These are phyloP conservation scores for Limnothrissa miodon DNA, from an alignment of 2,113 vertebrate genomes.

Conservation along the genomic window DNA sequence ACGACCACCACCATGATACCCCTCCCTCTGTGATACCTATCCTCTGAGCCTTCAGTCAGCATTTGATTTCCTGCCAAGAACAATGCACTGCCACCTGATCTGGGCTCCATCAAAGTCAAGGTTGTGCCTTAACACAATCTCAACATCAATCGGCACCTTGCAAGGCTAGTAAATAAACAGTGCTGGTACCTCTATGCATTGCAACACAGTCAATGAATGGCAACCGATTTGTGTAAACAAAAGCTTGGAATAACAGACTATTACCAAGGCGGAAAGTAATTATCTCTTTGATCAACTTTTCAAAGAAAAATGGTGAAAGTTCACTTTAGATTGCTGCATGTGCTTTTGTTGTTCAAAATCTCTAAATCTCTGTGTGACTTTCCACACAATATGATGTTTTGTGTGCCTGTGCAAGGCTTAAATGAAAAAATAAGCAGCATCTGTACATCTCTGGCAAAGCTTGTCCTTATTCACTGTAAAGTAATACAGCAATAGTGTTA, in stretches of 20 bases:
- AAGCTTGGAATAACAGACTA: background rate
- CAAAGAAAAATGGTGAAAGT: background rate
- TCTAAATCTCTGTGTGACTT: background rate
- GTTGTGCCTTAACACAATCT: conserved; percentile 35
- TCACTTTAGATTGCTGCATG: background rate
- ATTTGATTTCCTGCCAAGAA: conserved; percentile 23
- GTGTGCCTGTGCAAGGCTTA: no score
- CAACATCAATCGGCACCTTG: conserved; percentile 29
- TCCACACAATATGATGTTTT: background rate
- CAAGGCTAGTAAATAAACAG: background rate
- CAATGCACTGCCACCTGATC: conserved; percentile 22
- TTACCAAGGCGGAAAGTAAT: background rate
- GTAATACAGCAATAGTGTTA: no score
- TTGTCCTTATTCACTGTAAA: no score
- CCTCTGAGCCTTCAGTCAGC: conserved; percentile 26
- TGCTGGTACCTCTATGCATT: background rate
- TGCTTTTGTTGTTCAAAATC: background rate
- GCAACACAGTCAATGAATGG: background rate
- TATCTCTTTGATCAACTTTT: background rate
- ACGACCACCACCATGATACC: background rate
- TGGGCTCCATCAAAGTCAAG: conserved; percentile 39
- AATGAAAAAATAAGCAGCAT: no score
- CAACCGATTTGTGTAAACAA: background rate
- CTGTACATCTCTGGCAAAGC: no score
- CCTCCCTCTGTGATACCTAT: background rate